Evolutionary conservation across 2,113 vertebrate species (phyloP), one percentile per base, ranked within the genome.

Genomic region (Bujurquina vittata): DNA sequence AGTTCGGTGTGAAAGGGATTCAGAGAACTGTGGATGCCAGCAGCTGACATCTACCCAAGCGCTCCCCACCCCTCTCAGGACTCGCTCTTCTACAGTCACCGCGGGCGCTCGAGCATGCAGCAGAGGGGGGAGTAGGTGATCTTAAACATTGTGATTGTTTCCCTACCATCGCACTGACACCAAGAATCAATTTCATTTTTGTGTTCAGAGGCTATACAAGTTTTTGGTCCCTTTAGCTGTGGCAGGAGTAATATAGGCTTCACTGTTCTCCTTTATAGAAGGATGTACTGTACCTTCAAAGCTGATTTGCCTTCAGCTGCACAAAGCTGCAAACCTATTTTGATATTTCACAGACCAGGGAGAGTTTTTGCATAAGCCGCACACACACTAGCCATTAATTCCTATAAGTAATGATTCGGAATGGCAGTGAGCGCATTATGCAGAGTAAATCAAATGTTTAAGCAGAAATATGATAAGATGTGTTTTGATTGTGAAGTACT

Each of bases 401-500:
- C 40, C 77, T 80, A 73, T 54, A 74, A 73, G 78, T 37, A 82
- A 82, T 76, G 29, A 75, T 81, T 74, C 59, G 61, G 33, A 80
- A 83, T 80, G 67, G 76, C 61, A 77, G 81, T 14, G 54, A 81
- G 60, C 43, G 14, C 52, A 83, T 84, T 59, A 79, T 75, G 62
- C 67, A 18, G 74, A 43, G 81, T 67, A 63, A 77, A 83, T 83
- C 11, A 85, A 80, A 85, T 60, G 63, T 84, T 88, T 72, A 77
- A 85, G 80, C 54, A 61, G 78, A 55, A 57, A 81, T 79, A 62
- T 69, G 80, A 88, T 77, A 35, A 79, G 54, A 73, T 84, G 65
- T 86, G 61, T 88, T 87, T 81, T 91, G 88, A 92, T 87, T 93
- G 87, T 79, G 87, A 79, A 85, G 88, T 57, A 52, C 67, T 86